Evolutionary conservation across 2,888 invertebrate species (phyloP).

Genomic region (Caenorhabditis plicata): DNA sequence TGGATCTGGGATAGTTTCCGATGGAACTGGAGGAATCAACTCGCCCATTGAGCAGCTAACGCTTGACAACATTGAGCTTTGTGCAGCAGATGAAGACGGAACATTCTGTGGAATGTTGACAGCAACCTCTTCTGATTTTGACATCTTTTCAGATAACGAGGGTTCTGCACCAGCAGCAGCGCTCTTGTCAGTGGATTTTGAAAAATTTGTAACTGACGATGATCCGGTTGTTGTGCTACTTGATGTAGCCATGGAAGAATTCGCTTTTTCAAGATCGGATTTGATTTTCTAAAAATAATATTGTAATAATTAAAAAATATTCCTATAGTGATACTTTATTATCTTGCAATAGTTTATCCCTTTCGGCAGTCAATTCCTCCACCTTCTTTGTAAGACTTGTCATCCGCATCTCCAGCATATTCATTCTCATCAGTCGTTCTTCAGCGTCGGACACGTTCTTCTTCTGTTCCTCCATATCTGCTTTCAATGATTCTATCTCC

Average conservation of each 20-base stretch:
- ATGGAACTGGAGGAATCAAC: conserved; percentile 29
- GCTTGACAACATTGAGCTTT: neutral
- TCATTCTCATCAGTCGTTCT: conserved; percentile 8
- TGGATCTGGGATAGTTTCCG: conserved; percentile 29
- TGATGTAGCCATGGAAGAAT: conserved; percentile 16
- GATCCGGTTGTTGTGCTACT: neutral
- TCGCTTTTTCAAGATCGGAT: conserved; percentile 3
- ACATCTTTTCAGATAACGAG: conserved; percentile 6
- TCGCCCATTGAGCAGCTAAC: conserved; percentile 12
- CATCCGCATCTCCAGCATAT: conserved; percentile 14
- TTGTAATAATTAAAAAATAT: neutral
- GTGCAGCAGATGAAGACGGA: neutral
- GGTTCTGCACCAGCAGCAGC: neutral
- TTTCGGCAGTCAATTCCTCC: conserved; percentile 13
- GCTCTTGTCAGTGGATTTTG: neutral
- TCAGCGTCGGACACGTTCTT: neutral
- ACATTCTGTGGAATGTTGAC: too few species aligned
- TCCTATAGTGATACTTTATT: conserved; percentile 3
- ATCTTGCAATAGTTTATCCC: conserved; percentile 9
- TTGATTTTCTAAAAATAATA: neutral
- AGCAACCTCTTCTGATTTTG: too few species aligned
- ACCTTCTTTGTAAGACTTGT: conserved; percentile 10
- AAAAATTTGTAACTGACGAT: conserved; percentile 3
- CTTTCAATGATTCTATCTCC: conserved; percentile 8
- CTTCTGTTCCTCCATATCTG: conserved; percentile 1